Percentiles rank a stretch among this genome's conserved stretches.
Conservation (phyloP, 2,797 vertebrate genomes). For the Eleutherodactylus coqui region DNA sequence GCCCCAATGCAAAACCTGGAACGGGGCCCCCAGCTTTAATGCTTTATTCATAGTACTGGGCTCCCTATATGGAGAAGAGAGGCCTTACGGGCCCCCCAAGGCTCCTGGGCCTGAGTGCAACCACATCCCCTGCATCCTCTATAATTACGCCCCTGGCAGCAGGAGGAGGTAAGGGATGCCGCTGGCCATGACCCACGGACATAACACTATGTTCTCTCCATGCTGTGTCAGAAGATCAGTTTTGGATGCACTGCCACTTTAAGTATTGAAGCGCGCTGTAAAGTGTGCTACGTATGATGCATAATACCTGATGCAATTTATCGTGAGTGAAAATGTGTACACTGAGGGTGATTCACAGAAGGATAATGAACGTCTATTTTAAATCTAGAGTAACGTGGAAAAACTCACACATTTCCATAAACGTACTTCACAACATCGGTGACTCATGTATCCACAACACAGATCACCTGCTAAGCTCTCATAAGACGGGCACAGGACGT, state of each 20-base stretch:
- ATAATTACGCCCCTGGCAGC: too few relatives aligned
- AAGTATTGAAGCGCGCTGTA: background rate
- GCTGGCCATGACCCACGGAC: too few relatives aligned
- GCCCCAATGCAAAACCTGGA: too few relatives aligned
- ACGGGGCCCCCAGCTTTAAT: too few relatives aligned
- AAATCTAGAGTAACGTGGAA: background rate
- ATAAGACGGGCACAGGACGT: background rate
- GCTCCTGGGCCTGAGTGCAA: too few relatives aligned
- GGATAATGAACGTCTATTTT: background rate
- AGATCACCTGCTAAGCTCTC: too few relatives aligned
- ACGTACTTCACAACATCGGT: background rate
- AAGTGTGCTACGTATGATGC: background rate
- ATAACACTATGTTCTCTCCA: too few relatives aligned
- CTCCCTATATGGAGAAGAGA: too few relatives aligned
- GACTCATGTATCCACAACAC: background rate
- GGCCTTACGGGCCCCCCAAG: too few relatives aligned
- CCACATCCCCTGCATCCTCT: too few relatives aligned
- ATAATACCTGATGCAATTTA: background rate
- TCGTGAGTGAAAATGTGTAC: background rate
- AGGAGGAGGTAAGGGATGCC: too few relatives aligned
- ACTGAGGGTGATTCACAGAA: background rate
- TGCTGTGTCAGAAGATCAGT: background rate
- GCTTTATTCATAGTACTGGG: too few relatives aligned
- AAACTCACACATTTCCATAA: background rate
- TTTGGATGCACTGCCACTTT: background rate